These are phyloP conservation scores for Metalampra italica DNA, from an alignment of 2,888 invertebrate species.

Conservation along the genomic window DNA sequence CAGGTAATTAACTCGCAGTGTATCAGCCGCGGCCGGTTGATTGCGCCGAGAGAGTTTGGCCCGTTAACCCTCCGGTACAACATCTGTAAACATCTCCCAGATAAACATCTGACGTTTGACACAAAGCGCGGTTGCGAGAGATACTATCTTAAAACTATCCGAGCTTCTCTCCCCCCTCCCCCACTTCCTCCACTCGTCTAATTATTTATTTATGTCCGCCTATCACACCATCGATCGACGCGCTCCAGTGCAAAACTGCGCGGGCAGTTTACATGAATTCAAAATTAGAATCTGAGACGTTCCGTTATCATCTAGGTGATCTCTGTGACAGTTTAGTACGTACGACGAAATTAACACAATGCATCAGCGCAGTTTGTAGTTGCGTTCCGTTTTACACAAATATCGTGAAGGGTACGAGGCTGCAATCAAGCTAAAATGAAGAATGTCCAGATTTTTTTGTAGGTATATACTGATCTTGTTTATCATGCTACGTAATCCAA, in stretches of 20 bases:
- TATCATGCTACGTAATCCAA: no score
- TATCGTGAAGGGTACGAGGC: background rate
- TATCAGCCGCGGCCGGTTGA: constrained; percentile 63
- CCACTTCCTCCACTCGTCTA: constrained; percentile 65
- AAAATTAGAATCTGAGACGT: constrained; percentile 60
- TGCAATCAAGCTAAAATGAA: no score
- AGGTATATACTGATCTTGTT: no score
- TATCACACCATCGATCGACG: constrained; percentile 76
- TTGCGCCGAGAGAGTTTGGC: constrained; percentile 60
- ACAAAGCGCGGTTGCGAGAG: constrained; percentile 75
- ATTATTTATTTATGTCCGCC: constrained; percentile 74
- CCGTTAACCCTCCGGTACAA: constrained; percentile 73
- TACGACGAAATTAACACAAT: constrained; percentile 46
- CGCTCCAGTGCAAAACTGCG: constrained; percentile 66
- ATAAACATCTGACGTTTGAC: constrained; percentile 77
- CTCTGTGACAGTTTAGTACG: constrained; percentile 46
- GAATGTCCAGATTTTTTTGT: no score
- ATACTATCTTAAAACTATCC: constrained; percentile 72
- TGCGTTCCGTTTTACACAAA: constrained; percentile 20
- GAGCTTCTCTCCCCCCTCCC: constrained; percentile 37
- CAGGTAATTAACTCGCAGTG: constrained; percentile 62
- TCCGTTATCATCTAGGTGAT: constrained; percentile 65
- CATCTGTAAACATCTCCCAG: constrained; percentile 76
- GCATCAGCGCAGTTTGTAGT: no score
- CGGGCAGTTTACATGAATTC: constrained; percentile 60